Percentiles rank a stretch among this genome's conserved stretches.
These are phyloP conservation scores for Apodemia mormo DNA, from an alignment of 2,888 invertebrate genomes.

Conservation along the genomic window DNA sequence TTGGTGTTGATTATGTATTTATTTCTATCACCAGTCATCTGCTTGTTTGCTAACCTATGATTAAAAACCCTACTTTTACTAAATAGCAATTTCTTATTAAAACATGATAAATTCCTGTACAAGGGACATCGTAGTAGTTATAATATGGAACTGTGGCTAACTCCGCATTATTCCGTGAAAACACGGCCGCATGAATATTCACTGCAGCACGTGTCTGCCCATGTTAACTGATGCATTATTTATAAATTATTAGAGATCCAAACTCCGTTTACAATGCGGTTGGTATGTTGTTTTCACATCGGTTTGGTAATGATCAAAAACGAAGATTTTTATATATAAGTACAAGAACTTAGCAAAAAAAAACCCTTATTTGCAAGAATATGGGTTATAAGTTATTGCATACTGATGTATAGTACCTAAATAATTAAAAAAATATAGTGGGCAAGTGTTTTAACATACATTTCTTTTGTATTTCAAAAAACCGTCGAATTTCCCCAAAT, in stretches of 20 bases:
- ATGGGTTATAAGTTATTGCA: no score
- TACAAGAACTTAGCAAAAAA: not conserved
- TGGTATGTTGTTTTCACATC: not conserved
- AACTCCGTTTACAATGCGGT: not conserved
- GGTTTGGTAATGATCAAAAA: not conserved
- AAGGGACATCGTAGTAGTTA: not conserved
- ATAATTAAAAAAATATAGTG: no score
- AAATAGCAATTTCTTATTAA: no score
- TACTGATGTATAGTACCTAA: no score
- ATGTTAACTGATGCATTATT: conserved; percentile 22
- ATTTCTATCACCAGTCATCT: no score
- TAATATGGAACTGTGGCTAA: not conserved
- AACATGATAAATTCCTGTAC: not conserved
- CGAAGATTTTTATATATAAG: not conserved
- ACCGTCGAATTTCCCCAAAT: no score
- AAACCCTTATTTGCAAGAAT: not conserved
- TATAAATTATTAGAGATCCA: not conserved
- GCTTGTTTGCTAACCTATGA: no score
- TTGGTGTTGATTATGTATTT: no score
- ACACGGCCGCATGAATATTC: conserved; percentile 22
- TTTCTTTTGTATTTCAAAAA: no score
- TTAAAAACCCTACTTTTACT: no score
- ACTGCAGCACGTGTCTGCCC: conserved; percentile 17
- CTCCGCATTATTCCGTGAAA: conserved; percentile 3
- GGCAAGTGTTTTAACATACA: no score